Conservation (phyloP, 2,113 vertebrate species). For the Ophthalmolycus amberensis region DNA sequence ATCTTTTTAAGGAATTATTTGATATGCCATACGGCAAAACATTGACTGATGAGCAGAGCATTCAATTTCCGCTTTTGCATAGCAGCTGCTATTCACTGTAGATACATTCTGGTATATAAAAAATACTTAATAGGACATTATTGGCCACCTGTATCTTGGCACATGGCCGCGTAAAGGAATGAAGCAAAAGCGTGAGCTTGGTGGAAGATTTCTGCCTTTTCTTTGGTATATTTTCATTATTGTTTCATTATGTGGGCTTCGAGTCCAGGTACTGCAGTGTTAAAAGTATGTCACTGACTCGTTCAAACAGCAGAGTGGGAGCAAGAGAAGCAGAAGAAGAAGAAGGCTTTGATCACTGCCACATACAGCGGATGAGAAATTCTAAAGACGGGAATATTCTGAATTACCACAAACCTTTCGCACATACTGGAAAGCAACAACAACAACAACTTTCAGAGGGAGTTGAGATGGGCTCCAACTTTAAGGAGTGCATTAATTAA, state of each 20-base stretch:
- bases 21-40: constrained; percentile 74
- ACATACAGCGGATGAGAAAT: neutral
- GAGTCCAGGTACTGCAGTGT: neutral
- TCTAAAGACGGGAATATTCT: neutral
- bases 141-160: constrained; percentile 68
- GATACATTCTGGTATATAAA: constrained; percentile 71
- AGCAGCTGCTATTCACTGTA: constrained; percentile 76
- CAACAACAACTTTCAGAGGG: neutral
- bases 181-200: constrained; percentile 8
- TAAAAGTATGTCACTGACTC: neutral
- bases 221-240: neutral
- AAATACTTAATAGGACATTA: constrained; percentile 77
- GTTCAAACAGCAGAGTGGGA: neutral
- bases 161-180: constrained; percentile 22
- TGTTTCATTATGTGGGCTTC: neutral
- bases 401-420: neutral
- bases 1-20: constrained; percentile 71
- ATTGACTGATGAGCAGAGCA: constrained; percentile 73
- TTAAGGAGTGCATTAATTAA: neutral
- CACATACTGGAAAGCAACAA: neutral
- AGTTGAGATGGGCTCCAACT: neutral
- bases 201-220: neutral
- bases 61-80: constrained; percentile 72
- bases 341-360: neutral
- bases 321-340: neutral